Evolutionary conservation across 2,113 vertebrate genomes (phyloP).

Genomic region (Bolborhynchus lineola): DNA sequence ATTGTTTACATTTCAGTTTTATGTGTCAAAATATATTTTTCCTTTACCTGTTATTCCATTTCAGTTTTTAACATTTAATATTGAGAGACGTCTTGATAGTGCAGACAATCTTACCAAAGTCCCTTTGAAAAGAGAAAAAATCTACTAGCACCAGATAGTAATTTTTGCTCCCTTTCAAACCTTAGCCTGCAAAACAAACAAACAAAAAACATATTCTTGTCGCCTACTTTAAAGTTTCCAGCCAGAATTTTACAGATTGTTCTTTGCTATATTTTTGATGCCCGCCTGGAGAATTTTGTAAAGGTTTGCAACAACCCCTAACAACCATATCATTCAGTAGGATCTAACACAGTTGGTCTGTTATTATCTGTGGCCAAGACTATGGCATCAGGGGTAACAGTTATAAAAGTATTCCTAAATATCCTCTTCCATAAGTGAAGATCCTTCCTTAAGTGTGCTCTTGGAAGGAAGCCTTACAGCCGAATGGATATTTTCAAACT

Average conservation of each 20-base stretch:
- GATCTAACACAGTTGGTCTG: background rate
- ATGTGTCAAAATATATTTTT: background rate
- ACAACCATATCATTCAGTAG: background rate
- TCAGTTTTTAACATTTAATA: background rate
- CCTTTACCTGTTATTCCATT: background rate
- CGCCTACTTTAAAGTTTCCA: background rate
- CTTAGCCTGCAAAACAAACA: background rate
- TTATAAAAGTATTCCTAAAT: background rate
- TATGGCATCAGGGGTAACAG: background rate
- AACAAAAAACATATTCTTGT: background rate
- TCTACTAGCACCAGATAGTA: background rate
- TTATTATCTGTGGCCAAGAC: background rate
- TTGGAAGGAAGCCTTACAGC: background rate
- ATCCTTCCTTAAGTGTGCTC: background rate
- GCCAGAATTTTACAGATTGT: background rate
- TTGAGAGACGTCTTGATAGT: background rate
- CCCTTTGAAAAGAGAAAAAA: background rate
- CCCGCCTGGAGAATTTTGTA: background rate
- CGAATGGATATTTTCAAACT: background rate
- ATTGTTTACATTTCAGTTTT: constrained; percentile 32
- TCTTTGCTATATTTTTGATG: background rate
- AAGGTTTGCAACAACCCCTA: background rate
- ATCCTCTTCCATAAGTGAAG: background rate
- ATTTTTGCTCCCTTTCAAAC: background rate
- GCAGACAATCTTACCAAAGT: background rate